Evolutionary conservation across 2,888 invertebrate species (phyloP).

Genomic region (Yponomeuta malinellus): DNA sequence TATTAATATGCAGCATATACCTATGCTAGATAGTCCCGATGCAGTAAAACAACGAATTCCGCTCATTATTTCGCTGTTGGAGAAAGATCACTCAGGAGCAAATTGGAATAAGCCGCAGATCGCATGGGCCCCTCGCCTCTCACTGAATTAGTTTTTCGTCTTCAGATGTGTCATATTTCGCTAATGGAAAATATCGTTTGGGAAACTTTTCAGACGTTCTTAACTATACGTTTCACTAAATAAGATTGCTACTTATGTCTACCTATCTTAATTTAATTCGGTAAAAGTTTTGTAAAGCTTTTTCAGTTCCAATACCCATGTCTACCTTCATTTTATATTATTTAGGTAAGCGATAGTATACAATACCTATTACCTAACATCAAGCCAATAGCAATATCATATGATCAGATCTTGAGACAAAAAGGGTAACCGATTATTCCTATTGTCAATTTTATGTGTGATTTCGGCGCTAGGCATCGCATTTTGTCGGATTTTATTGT

Average conservation of each 20-base stretch:
- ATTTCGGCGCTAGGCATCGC: constrained; percentile 61
- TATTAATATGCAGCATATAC: too few species aligned
- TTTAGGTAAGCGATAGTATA: too few species aligned
- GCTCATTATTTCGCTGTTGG: too few species aligned
- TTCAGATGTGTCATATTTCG: not conserved
- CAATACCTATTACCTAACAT: not conserved
- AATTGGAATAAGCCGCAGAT: not conserved
- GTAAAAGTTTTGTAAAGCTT: too few species aligned
- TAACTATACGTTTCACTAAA: not conserved
- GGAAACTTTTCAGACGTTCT: constrained; percentile 40
- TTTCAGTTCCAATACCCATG: too few species aligned
- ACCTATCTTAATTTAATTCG: too few species aligned
- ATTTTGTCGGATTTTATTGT: constrained; percentile 27
- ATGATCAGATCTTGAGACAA: constrained; percentile 23
- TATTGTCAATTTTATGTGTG: constrained; percentile 68
- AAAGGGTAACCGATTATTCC: not conserved
- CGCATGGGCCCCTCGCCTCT: not conserved
- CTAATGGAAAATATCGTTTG: constrained; percentile 33
- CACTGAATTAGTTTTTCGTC: not conserved
- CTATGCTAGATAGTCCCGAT: too few species aligned
- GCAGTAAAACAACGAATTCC: too few species aligned
- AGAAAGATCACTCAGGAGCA: too few species aligned
- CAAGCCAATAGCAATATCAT: not conserved
- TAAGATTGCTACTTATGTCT: too few species aligned
- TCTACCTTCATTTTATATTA: too few species aligned